Base-by-base conservation (phyloP, 2,888 invertebrate genomes). In the Thecophora atra region DNA sequence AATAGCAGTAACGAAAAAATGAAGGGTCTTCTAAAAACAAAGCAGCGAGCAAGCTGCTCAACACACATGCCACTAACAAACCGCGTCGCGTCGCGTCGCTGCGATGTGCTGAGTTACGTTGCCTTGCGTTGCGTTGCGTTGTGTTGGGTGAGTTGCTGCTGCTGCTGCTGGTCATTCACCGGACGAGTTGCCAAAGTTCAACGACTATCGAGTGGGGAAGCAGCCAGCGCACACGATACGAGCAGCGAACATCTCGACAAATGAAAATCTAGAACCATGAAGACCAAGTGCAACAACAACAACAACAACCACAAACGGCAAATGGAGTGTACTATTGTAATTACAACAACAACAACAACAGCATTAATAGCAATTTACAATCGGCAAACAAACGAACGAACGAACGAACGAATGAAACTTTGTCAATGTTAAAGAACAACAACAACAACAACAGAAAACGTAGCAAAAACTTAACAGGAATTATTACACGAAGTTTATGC, bases 151-250 rank as follows among this genome's bases (percentile, higher is more conserved):
- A 21, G 54, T 11, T 8, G 19, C 24, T 11, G 54, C 24, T 54
- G 21, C 54, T 19, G n/a, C 54, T 64, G 26, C 24, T 64, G 64
- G 64, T 64, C 64, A 64, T 64, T 64, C 64, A 64, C 64, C 64
- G 64, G 64, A 17, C 51, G 64, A 3, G 54, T 54, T 24, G 21
- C 24, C 13, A 19, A 24, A 54, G 54, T 54, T 54, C 54, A 54
- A 54, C 54, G 54, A 24, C 54, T 54, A 54, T 21, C 24, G 54
- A 54, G 54, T 54, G 4, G 11, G 19, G n/a, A 11, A n/a, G 54
- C n/a, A n/a, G n/a, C n/a, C n/a, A n/a, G n/a, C n/a, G n/a, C 54
- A 13, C 54, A 24, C 54, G 21, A 21, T 54, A 24, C n/a, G 54
- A 24, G 21, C 54, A 54, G n/a, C n/a, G 54, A 24, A 11, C 54